phyloP scores from a whole-genome alignment of 2,888 invertebrate species.

The Netelia fuscicornis region DNA sequence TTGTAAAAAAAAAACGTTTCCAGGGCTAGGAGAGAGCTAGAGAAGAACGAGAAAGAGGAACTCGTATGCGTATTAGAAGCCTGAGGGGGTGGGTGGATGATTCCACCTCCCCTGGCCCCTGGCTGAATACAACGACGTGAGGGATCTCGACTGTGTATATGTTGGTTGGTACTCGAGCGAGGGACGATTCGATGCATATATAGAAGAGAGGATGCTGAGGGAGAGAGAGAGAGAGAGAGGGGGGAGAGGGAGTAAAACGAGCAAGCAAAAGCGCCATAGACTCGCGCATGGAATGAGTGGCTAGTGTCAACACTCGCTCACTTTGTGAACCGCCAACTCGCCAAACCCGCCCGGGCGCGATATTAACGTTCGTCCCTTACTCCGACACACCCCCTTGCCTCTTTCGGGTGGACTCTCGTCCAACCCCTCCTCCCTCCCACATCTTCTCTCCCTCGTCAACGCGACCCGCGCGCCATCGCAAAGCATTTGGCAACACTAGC shows the following conservation, averaged over 20 bases:
- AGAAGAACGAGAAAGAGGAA: slow-evolving; percentile 31
- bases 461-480: slow-evolving; percentile 41
- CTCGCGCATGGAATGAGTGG: slow-evolving; percentile 77
- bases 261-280: slow-evolving; percentile 36
- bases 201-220: slow-evolving; percentile 64
- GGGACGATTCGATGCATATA: slow-evolving; percentile 70
- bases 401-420: slow-evolving; percentile 17
- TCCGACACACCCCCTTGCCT: slow-evolving; percentile 66
- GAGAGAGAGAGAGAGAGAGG: slow-evolving; percentile 68
- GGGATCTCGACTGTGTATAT: slow-evolving; percentile 54
- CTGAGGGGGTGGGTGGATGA: slow-evolving; percentile 25
- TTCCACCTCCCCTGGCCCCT: slow-evolving; percentile 26
- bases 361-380: slow-evolving; percentile 81
- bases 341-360: slow-evolving; percentile 79
- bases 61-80: slow-evolving; percentile 41
- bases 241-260: slow-evolving; percentile 52
- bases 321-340: slow-evolving; percentile 83
- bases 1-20: slow-evolving; percentile 39
- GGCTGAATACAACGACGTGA: slow-evolving; percentile 51
- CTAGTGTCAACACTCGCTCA: slow-evolving; percentile 84
- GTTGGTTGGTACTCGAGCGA: slow-evolving; percentile 67
- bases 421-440: slow-evolving; percentile 12
- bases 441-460: slow-evolving; percentile 57
- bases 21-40: slow-evolving; percentile 23
- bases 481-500: slow-evolving; percentile 35